Percentiles rank a stretch among this genome's conserved stretches.
Evolutionary conservation across 1,140 invertebrate species (phyloP).

Genomic region (Thaumetopoea pityocampa): DNA sequence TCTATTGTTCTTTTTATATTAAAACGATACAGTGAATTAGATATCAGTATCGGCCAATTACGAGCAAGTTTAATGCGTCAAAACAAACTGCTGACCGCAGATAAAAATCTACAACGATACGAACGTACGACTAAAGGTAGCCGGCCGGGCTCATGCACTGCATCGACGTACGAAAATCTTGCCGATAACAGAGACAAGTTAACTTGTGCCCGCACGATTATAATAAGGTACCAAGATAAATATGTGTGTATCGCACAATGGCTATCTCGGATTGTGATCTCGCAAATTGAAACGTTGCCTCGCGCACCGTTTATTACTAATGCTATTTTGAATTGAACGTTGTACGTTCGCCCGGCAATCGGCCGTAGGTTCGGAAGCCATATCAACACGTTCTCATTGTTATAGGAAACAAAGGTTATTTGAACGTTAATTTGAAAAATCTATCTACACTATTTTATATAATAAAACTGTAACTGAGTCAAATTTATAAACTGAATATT

Average conservation of each 20-base stretch:
- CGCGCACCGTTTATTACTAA: conserved; percentile 41
- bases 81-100: conserved; percentile 24
- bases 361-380: conserved; percentile 3
- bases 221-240: conserved; percentile 61
- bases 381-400: neutral
- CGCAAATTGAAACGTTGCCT: conserved; percentile 69
- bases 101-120: conserved; percentile 37
- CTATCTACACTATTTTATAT: too few relatives aligned
- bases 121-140: conserved; percentile 24
- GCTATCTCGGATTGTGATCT: conserved; percentile 57
- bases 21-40: too few relatives aligned
- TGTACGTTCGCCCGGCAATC: conserved; percentile 15
- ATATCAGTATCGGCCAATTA: too few relatives aligned
- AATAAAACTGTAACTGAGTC: too few relatives aligned
- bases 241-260: conserved; percentile 45
- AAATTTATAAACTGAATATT: too few relatives aligned
- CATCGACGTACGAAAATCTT: conserved; percentile 68
- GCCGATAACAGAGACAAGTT: conserved; percentile 67
- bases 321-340: conserved; percentile 29
- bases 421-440: too few relatives aligned
- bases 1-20: too few relatives aligned
- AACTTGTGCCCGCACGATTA: conserved; percentile 54
- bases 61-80: conserved; percentile 23
- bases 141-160: conserved; percentile 26
- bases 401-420: too few relatives aligned